phyloP scores from a whole-genome alignment of 2,113 vertebrate genomes.

The Candoia aspera region DNA sequence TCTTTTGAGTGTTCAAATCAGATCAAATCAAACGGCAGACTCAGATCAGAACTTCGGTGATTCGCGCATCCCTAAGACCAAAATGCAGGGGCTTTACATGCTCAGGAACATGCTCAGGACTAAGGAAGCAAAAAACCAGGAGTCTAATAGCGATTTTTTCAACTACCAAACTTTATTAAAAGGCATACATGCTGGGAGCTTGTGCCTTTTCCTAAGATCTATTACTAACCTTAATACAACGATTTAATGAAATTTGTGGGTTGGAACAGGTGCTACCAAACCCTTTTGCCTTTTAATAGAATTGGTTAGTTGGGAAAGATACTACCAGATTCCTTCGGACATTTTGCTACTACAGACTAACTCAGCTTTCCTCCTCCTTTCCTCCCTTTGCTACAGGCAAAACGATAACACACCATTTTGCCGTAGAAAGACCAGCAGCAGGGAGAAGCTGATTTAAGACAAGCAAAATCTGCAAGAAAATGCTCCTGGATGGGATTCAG shows the following conservation, averaged over 20 bases:
- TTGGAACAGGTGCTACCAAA: not conserved
- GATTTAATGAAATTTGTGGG: not conserved
- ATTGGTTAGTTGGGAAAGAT: not conserved
- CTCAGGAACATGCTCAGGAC: not conserved
- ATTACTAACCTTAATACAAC: not conserved
- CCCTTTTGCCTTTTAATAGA: not conserved
- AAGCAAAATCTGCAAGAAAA: too few species aligned
- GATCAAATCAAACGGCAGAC: not conserved
- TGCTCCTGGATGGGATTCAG: not conserved
- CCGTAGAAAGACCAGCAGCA: too few species aligned
- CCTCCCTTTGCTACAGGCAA: too few species aligned
- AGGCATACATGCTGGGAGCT: not conserved
- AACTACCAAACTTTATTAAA: not conserved
- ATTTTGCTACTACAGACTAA: too few species aligned
- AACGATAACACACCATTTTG: too few species aligned
- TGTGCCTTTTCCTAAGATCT: not conserved
- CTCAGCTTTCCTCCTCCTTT: too few species aligned
- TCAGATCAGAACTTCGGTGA: not conserved
- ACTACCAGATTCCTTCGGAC: too few species aligned
- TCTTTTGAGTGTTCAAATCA: not conserved
- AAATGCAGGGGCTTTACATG: not conserved
- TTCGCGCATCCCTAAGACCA: not conserved
- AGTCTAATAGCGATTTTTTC: not conserved
- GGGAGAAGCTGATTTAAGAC: too few species aligned
- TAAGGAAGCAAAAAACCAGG: not conserved